Conservation (phyloP, 2,797 vertebrate species). For the Pantherophis alleghaniensis region DNA sequence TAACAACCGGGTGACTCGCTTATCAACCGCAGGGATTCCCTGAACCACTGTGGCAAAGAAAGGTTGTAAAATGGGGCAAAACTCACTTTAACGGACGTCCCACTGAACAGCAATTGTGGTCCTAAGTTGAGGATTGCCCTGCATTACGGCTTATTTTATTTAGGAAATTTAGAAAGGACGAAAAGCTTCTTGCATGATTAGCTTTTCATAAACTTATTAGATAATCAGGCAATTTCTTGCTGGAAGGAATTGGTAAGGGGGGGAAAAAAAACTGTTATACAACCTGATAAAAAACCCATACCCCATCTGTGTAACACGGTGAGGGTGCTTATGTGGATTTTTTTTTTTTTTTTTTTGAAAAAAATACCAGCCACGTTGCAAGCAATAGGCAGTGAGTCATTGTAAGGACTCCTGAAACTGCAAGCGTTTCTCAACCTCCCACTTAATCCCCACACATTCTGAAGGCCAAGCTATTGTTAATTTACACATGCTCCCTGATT, state of each 20-base stretch:
- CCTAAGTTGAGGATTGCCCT: not conserved
- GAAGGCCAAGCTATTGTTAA: constrained; percentile 61
- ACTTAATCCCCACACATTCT: constrained; percentile 61
- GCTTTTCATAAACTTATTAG: constrained; percentile 24
- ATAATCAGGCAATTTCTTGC: not conserved
- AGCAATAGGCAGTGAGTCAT: constrained; percentile 75
- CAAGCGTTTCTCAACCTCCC: constrained; percentile 65
- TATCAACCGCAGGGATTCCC: not conserved
- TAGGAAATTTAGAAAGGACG: not conserved
- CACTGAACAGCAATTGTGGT: not conserved
- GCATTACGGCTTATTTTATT: not conserved
- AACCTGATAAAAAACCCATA: constrained; percentile 52
- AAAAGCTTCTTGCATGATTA: constrained; percentile 15
- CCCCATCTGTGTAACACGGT: constrained; percentile 59
- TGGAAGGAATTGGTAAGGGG: constrained; percentile 19
- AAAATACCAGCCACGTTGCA: constrained; percentile 73
- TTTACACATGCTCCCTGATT: constrained; percentile 55
- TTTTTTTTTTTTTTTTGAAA: constrained; percentile 31
- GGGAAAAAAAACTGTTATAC: constrained; percentile 52
- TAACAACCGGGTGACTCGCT: not conserved
- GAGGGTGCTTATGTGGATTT: constrained; percentile 56
- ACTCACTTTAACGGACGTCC: too few relatives aligned
- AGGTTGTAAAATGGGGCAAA: not conserved
- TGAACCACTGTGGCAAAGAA: not conserved
- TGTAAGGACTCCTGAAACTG: constrained; percentile 63